Evolutionary conservation across 2,888 invertebrate genomes (phyloP), one percentile per base, ranked within the genome.

Genomic region (Sarcophaga variegata): DNA sequence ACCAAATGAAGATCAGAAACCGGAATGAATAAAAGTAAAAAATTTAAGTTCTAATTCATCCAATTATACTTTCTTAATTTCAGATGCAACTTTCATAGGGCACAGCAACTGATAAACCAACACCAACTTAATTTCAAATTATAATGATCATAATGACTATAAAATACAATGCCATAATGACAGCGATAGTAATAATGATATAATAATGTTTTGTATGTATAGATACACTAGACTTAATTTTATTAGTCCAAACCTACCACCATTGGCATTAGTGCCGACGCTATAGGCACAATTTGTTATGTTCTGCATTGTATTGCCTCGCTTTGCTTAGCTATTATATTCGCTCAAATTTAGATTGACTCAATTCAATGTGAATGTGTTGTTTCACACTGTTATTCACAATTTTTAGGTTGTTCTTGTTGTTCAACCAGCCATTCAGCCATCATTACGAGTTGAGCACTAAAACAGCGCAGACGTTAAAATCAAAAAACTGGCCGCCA

Each of bases 381-480:
- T 70, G 66, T 70, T 76, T 85, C 83, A 59, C 76, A 81, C 49
- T 70, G 4, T 60, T 88, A 49, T 88, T 67, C 47, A 60, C 62
- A 37, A 77, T 69, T 76, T 54, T 76, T 49, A 66, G 79, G 64
- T 78, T 84, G 77, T n/a, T 87, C 85, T 89, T 89, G 88, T 89
- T 90, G 89, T 62, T 82, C 79, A 75, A 75, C 54, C 79, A 71
- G 71, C 54, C 74, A 85, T 49, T 69, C 85, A 89, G 89, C 91
- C 90, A 90, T 89, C 91, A 92, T 89, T 91, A 89, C 89, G 89
- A 89, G 89, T 91, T 89, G 72, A 87, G 87, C 90, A 89, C 89
- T 88, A 87, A 88, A 89, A 89, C 89, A 88, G 90, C 89, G 90
- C 92, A 91, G 92, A 92, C 92, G 90, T 91, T 89, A 88, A 87